These are phyloP conservation scores for Druon quercuslanigerum DNA, from an alignment of 1,140 invertebrate species.

Conservation along the genomic window DNA sequence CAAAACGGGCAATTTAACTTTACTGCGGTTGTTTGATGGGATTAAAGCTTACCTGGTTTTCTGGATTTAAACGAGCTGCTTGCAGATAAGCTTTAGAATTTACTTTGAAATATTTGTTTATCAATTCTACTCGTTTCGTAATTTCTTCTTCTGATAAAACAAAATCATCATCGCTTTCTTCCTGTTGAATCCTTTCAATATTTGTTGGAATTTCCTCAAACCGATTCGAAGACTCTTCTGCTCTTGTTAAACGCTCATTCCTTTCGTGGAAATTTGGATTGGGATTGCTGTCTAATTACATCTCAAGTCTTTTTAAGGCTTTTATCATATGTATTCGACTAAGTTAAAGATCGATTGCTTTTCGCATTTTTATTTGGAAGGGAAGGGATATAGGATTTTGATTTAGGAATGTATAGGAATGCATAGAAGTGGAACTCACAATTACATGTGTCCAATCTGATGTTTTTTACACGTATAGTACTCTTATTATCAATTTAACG, in stretches of 20 bases:
- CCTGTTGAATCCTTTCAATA: background rate
- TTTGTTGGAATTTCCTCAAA: background rate
- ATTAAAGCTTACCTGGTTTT: background rate
- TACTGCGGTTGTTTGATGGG: background rate
- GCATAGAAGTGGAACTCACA: too few species aligned
- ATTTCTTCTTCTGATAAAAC: too few species aligned
- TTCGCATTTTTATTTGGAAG: too few species aligned
- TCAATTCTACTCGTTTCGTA: background rate
- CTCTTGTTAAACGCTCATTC: background rate
- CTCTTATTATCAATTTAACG: too few species aligned
- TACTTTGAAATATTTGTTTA: background rate
- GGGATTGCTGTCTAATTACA: slow-evolving; percentile 3
- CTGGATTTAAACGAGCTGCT: too few species aligned
- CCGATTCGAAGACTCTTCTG: background rate
- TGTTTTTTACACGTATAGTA: too few species aligned
- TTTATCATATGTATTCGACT: too few species aligned
- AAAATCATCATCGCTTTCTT: background rate
- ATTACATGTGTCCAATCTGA: too few species aligned
- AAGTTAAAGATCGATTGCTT: too few species aligned
- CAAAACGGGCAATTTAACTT: background rate
- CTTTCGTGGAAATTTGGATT: background rate
- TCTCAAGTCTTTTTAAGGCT: background rate
- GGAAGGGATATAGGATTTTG: too few species aligned
- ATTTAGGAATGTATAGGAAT: too few species aligned
- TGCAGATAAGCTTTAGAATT: background rate